Evolutionary conservation across 1,140 invertebrate species (phyloP), one percentile per base, ranked within the genome.

Genomic region (Steinernema feltiae): DNA sequence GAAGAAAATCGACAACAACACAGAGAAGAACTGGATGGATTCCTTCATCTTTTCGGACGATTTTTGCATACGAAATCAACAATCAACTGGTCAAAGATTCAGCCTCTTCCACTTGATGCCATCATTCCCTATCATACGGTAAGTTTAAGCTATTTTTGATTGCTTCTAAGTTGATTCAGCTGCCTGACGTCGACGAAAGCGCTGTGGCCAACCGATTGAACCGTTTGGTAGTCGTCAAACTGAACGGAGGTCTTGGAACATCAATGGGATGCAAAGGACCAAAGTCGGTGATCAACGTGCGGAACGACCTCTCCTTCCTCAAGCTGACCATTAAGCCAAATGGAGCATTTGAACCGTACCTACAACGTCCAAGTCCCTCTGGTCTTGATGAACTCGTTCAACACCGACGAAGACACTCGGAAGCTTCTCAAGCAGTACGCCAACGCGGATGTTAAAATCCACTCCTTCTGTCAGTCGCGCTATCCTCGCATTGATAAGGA

Each of bases 261-360:
- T 96, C 93, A 1, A 99, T 99, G 97, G 97, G 97, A 1, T 99
- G 97, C 85, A 93, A 93, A 84, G 97, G 97, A n/a, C 97, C 97
- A 1, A 99, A 99, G 89, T 97, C 94, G 75, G 92, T 97, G 1
- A 99, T 99, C 78, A 91, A 93, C 78, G 97, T 99, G n/a, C 89
- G 97, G 73, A 97, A 95, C 63, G 94, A 98, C 77, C 89, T 98
- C 3, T 98, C 97, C 0, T 99, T 99, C 87, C 89, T 99, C 70
- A 97, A 99, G 90, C 88, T 99, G 32, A 98, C 94, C 24, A 95
- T 99, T 31, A 95, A 99, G 86, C 97, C n/a, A 99, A 89, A 98
- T 99, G 85, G 96, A 97, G 93, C 91, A 96, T 86, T 89, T 99
- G 63, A 99, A 99, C 87, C 95, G 93, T 89, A 93, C 90, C 0